Evolutionary conservation across 2,797 vertebrate species (phyloP).

Genomic region (Xenops minutus): DNA sequence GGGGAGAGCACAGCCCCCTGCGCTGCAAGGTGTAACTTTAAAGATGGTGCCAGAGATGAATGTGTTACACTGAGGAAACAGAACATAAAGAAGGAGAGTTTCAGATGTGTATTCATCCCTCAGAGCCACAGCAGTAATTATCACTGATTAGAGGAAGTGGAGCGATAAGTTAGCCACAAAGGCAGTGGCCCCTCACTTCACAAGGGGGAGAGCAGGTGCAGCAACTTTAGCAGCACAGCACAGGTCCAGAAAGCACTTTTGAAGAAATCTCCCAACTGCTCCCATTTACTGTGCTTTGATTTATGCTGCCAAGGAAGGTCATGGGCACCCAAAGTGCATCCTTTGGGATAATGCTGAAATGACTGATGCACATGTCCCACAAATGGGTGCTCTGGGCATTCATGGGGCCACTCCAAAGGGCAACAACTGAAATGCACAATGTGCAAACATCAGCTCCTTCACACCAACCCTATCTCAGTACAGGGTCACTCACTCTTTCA

Average conservation of each 20-base stretch:
- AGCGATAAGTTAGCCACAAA: rapidly evolving
- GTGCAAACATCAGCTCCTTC: neutral
- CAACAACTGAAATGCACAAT: neutral
- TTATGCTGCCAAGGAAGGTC: neutral
- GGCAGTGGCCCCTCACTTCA: neutral
- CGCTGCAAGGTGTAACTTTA: neutral
- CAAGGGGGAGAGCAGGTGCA: neutral
- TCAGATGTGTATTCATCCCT: neutral
- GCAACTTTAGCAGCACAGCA: neutral
- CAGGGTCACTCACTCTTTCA: neutral
- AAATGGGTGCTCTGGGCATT: neutral
- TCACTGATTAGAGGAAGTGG: neutral
- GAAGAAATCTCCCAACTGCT: neutral
- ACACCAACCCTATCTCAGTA: neutral
- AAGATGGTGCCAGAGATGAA: neutral
- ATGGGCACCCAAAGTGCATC: neutral
- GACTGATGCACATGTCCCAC: neutral
- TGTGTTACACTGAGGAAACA: neutral
- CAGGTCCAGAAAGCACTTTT: neutral
- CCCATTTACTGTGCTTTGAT: neutral
- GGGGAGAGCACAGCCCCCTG: neutral
- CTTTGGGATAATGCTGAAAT: neutral
- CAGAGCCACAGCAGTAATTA: neutral
- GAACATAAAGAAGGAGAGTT: neutral
- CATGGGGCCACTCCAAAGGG: rapidly evolving